Conservation (phyloP, 2,888 invertebrate species). For the Abrostola triplasia region DNA sequence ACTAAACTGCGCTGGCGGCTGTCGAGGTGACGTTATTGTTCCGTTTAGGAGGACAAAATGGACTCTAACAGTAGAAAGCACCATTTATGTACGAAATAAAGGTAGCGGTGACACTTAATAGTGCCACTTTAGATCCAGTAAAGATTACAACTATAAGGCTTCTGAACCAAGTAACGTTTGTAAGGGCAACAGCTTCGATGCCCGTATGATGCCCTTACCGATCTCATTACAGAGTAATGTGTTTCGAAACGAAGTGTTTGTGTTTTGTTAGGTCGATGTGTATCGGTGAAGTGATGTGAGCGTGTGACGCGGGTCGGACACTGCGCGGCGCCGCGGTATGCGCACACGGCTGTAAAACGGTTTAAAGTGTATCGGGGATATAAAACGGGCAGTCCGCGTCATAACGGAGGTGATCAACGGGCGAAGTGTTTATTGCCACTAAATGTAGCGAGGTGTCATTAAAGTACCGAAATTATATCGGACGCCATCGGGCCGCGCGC, state of each 20-base stretch:
- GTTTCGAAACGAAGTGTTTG: constrained; percentile 32
- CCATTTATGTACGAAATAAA: constrained; percentile 42
- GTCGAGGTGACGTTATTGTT: constrained; percentile 36
- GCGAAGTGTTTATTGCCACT: constrained; percentile 33
- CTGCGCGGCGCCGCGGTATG: background rate
- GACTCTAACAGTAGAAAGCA: constrained; percentile 15
- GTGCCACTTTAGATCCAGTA: constrained; percentile 45
- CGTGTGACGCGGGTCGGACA: constrained; percentile 1
- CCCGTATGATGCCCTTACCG: constrained; percentile 47
- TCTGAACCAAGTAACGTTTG: constrained; percentile 36
- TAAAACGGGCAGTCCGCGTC: constrained; percentile 21
- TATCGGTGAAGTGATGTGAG: constrained; percentile 2
- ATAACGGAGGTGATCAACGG: constrained; percentile 11
- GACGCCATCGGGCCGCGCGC: background rate
- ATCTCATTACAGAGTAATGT: constrained; percentile 46
- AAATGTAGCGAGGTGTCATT: constrained; percentile 29
- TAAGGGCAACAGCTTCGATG: constrained; percentile 35
- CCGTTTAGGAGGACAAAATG: constrained; percentile 11
- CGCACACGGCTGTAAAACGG: constrained; percentile 11
- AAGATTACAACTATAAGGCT: constrained; percentile 45
- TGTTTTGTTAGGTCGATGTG: constrained; percentile 18
- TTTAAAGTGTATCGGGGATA: constrained; percentile 17
- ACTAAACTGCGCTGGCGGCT: constrained; percentile 38
- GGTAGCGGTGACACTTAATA: constrained; percentile 41
- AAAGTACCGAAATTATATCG: constrained; percentile 36